Evolutionary conservation across 2,888 invertebrate species (phyloP), one percentile per base, ranked within the genome.

Genomic region (Keiferia lycopersicella): DNA sequence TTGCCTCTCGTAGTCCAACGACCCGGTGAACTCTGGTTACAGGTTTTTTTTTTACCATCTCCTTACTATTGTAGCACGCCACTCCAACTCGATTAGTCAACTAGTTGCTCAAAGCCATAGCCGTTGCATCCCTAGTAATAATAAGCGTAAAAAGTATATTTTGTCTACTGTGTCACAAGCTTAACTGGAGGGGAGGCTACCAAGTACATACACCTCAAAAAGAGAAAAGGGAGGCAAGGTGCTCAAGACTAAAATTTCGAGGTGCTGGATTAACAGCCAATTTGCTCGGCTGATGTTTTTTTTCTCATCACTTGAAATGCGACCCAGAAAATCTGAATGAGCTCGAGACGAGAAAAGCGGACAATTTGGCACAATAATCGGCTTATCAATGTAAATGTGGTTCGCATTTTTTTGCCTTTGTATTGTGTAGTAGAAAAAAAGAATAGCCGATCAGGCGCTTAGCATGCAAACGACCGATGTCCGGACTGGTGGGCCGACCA

Each of bases 391-490:
- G 73, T 71, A 73, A 75, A 77, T 74, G 68, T 63, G 70, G 66
- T 68, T 63, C 69, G 76, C 45, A 4, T 45, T 45, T 45, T 45
- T 69, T 72, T 73, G 73, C 62, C 73, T 75, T 73, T 67, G 72
- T 76, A 77, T 75, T 73, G 73, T 71, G 59, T 59, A 73, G 69
- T 72, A 45, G n/a, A n/a, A 68, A 69, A 72, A 73, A 73, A 74
- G 67, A 72, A 70, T 71, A 73, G 73, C 64, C 68, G 70, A 74
- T 78, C 71, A 71, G 65, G 8, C 70, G 71, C 70, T 78, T 78
- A 71, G 71, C 72, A 78, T 78, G 73, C 73, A 77, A 76, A 77
- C 75, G 34, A 53, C 26, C 30, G 16, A 39, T 20, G 50, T 60
- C 60, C 41, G 41, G 11, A 14, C 14, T 11, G 41, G 14, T 41